Evolutionary conservation across 2,113 vertebrate genomes (phyloP).

Genomic region (Vidua chalybeata): DNA sequence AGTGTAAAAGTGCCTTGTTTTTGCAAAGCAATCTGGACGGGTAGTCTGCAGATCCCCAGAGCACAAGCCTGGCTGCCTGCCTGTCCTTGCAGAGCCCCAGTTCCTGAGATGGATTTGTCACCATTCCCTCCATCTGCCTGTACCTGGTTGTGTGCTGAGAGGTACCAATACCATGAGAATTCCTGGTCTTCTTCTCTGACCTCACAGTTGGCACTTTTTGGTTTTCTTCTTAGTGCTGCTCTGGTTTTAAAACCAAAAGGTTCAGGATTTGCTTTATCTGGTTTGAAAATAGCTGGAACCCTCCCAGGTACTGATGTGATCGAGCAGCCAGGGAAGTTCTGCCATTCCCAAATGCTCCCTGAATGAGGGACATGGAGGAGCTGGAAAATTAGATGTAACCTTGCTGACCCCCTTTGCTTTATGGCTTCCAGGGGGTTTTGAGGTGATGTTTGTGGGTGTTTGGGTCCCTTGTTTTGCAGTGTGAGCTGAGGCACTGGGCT

Average conservation of each 20-base stretch:
- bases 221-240: neutral
- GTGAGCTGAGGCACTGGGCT: neutral
- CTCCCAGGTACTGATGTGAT: neutral
- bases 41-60: neutral
- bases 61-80: neutral
- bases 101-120: neutral
- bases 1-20: neutral
- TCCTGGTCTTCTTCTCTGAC: neutral
- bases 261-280: neutral
- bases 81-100: neutral
- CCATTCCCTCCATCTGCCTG: neutral
- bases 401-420: neutral
- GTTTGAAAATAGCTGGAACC: neutral
- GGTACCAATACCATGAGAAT: rapidly evolving
- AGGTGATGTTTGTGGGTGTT: neutral
- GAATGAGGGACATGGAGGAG: neutral
- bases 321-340: rapidly evolving
- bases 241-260: too few relatives aligned
- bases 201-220: neutral
- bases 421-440: neutral
- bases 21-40: neutral
- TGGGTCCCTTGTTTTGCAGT: neutral
- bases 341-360: neutral
- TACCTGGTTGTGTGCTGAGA: neutral
- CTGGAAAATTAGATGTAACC: neutral